Base-by-base conservation (phyloP, 2,888 invertebrate species). In the Sepiola atlantica region DNA sequence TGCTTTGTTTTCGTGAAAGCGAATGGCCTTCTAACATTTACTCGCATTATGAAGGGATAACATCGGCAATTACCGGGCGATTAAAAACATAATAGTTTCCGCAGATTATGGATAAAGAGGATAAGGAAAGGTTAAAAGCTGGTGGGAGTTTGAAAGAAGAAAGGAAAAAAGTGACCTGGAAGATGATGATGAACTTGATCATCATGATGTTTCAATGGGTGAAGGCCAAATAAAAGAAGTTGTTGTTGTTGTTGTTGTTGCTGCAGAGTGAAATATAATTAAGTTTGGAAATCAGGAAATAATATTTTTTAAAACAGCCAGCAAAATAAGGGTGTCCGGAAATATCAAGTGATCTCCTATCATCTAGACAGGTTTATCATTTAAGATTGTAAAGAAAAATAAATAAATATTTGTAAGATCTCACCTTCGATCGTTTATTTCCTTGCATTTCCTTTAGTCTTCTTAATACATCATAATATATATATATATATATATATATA, bases 11-110 rank as follows among this genome's bases (percentile, higher is more conserved):
- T 77, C n/a, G n/a, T n/a, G n/a, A 14, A 32, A n/a, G n/a, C 32
- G n/a, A 77, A n/a, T 77, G 77, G 32, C 77, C 77, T 77, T n/a
- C 77, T 77, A 77, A 77, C 77, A 77, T 77, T 77, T 77, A 32
- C 32, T n/a, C n/a, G n/a, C 32, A n/a, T 77, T n/a, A n/a, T 16
- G 77, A n/a, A 32, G n/a, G 77, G 77, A 77, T 77, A 77, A 77
- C n/a, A 77, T 77, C 77, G 32, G 16, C 77, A n/a, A 77, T 77
- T 77, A 77, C 61, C n/a, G 77, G 77, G 77, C 77, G 77, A 77
- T 77, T n/a, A n/a, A 77, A 77, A 77, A 28, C 28, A 77, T n/a
- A 77, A 28, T 28, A 77, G 14, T 16, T 16, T 16, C 77, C n/a
- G 77, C n/a, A n/a, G 32, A 77, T 77, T 77, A 77, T 77, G 77